Percentiles rank a stretch among this genome's conserved stretches.
These are phyloP conservation scores for Nebria salina DNA, from an alignment of 2,888 invertebrate genomes.

Conservation along the genomic window DNA sequence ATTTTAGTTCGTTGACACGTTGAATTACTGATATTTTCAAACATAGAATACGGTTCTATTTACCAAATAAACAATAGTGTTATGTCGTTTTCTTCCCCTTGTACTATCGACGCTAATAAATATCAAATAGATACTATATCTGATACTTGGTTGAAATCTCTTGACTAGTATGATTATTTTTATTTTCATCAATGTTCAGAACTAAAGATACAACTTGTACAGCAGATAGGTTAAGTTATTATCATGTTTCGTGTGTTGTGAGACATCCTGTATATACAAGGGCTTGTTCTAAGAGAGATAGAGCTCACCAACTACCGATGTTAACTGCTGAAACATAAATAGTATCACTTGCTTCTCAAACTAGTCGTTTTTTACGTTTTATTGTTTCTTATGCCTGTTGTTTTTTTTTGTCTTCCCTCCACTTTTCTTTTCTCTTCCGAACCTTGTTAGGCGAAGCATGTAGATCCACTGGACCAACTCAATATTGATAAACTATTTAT, in stretches of 20 bases:
- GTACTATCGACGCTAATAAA: too few relatives aligned
- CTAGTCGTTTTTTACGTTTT: constrained; percentile 49
- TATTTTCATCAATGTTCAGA: background rate
- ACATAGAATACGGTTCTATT: too few relatives aligned
- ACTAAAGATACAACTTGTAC: background rate
- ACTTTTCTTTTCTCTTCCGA: constrained; percentile 30
- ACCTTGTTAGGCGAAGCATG: constrained; percentile 43
- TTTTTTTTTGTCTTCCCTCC: constrained; percentile 33
- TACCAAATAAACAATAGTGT: too few relatives aligned
- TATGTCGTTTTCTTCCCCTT: too few relatives aligned
- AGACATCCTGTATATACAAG: constrained; percentile 20
- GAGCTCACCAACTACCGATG: constrained; percentile 46
- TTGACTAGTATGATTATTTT: background rate
- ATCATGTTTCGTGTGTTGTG: constrained; percentile 12
- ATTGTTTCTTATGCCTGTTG: constrained; percentile 46
- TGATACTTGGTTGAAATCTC: background rate
- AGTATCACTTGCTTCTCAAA: constrained; percentile 51
- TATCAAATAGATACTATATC: too few relatives aligned
- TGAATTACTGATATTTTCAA: too few relatives aligned
- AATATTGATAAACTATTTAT: background rate
- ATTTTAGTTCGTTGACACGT: too few relatives aligned
- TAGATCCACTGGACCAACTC: constrained; percentile 35
- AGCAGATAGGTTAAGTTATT: constrained; percentile 4
- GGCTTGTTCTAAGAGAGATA: constrained; percentile 36
- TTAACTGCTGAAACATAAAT: constrained; percentile 50